Conservation (phyloP, 2,797 vertebrate genomes). For the Halcyon chelicuti region DNA sequence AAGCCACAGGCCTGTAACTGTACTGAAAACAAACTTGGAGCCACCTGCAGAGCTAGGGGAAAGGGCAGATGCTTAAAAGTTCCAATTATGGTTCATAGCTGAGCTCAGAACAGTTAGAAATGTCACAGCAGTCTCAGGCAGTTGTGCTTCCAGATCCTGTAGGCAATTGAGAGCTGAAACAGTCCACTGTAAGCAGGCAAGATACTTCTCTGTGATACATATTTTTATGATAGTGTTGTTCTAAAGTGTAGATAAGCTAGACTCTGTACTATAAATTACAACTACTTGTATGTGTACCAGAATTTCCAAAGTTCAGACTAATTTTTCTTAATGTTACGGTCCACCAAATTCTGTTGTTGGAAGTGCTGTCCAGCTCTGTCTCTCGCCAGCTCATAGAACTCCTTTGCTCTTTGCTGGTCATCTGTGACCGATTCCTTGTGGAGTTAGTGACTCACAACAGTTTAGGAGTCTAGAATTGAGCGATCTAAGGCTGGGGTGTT, state of each 20-base stretch:
- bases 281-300: neutral
- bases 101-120: neutral
- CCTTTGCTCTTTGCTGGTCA: neutral
- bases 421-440: rapidly evolving
- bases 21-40: neutral
- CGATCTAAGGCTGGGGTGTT: neutral
- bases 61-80: neutral
- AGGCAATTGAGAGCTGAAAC: neutral
- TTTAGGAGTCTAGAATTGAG: neutral
- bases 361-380: neutral
- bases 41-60: neutral
- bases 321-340: neutral
- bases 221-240: neutral
- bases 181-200: neutral
- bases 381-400: neutral
- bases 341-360: neutral
- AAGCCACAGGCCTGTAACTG: neutral
- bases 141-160: neutral
- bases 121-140: neutral
- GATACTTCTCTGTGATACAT: neutral
- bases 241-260: neutral
- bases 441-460: neutral
- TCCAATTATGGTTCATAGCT: neutral
- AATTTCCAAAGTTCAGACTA: neutral
- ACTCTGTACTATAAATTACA: neutral